A percentile compares a stretch with the other conserved stretches of the same genome.
Conservation (phyloP, 2,113 vertebrate genomes). For the Capreolus pygargus region DNA sequence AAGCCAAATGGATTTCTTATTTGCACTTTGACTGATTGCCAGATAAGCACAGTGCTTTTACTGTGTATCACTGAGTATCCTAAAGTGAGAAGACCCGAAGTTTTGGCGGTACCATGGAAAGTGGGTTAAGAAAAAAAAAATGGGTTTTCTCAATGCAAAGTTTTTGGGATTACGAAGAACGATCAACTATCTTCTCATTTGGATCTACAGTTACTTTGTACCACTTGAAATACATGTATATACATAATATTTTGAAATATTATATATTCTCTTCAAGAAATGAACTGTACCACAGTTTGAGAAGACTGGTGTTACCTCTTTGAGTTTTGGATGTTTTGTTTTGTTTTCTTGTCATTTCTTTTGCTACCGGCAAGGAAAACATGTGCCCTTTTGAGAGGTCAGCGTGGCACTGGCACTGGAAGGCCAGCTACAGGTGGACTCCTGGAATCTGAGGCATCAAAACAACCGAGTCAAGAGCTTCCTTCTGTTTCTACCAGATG, state of each 20-base stretch:
- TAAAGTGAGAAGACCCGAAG: constrained; percentile 54
- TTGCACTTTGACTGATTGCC: constrained; percentile 84
- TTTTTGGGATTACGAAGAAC: constrained; percentile 67
- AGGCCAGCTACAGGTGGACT: constrained; percentile 71
- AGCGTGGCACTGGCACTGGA: constrained; percentile 61
- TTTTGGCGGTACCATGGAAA: constrained; percentile 73
- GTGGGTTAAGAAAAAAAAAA: constrained; percentile 41
- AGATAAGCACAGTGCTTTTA: constrained; percentile 79
- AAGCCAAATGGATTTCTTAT: constrained; percentile 93
- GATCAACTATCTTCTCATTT: constrained; percentile 72
- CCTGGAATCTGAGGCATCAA: constrained; percentile 69
- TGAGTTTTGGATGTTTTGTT: constrained; percentile 51
- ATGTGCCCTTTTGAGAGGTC: constrained; percentile 67
- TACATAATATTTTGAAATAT: constrained; percentile 87
- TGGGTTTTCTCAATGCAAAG: constrained; percentile 72
- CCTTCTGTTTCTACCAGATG: constrained; percentile 70
- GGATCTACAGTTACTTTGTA: constrained; percentile 85
- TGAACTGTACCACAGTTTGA: constrained; percentile 79
- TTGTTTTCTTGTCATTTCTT: constrained; percentile 52
- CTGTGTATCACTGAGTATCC: constrained; percentile 72
- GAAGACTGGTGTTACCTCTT: constrained; percentile 74
- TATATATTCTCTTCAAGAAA: constrained; percentile 81
- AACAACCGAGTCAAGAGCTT: constrained; percentile 70
- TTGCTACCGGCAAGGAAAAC: constrained; percentile 75
- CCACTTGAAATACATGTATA: constrained; percentile 82